Evolutionary conservation across 2,113 vertebrate genomes (phyloP).

Genomic region (Solea senegalensis): DNA sequence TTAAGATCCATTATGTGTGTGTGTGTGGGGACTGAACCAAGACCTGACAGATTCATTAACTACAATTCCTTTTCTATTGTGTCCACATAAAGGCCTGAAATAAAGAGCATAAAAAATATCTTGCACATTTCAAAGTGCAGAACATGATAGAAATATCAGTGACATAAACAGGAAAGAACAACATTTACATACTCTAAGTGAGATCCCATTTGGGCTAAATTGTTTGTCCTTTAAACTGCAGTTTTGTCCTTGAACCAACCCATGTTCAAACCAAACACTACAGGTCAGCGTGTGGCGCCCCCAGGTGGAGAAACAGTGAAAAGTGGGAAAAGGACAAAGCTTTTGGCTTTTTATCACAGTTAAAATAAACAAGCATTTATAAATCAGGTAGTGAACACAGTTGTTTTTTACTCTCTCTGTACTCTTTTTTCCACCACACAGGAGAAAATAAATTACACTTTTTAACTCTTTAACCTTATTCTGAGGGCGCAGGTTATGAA

Average conservation of each 20-base stretch:
- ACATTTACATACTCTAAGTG: background rate
- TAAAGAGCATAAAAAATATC: no score
- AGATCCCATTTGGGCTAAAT: background rate
- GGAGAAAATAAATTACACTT: background rate
- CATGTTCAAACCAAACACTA: conserved; percentile 5
- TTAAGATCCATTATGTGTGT: conserved; percentile 33
- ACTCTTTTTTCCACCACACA: background rate
- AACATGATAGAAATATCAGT: no score
- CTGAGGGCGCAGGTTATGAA: background rate
- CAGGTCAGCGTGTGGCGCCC: conserved; percentile 55
- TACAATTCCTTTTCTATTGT: conserved; percentile 9
- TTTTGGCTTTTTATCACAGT: background rate
- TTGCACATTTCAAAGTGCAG: no score
- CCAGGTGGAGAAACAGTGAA: conserved; percentile 45
- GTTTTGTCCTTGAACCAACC: conserved; percentile 61
- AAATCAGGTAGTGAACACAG: background rate
- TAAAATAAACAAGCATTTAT: no score
- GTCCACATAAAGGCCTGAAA: no score
- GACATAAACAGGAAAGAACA: no score
- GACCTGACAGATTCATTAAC: conserved; percentile 39
- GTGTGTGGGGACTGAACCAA: conserved; percentile 44
- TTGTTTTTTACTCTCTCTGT: background rate
- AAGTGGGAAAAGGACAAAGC: background rate
- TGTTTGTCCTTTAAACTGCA: conserved; percentile 39
- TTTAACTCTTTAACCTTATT: background rate